Conservation (phyloP, 2,797 vertebrate species). For the Cephalopachus bancanus region DNA sequence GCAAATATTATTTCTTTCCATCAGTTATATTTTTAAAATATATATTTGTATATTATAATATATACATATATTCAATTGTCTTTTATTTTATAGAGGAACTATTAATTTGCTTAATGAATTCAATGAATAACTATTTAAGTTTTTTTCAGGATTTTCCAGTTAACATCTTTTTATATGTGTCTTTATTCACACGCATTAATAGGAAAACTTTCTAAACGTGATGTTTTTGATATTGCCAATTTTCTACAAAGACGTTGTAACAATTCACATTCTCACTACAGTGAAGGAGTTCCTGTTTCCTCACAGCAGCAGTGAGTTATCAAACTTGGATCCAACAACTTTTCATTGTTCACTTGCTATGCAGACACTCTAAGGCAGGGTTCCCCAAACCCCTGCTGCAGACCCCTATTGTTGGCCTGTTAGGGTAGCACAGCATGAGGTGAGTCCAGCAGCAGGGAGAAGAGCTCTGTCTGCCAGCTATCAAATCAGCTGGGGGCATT, state of each 20-base stretch:
- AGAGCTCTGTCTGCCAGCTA: no score
- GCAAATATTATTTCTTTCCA: not conserved
- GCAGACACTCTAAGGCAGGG: not conserved
- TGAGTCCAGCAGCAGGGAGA: no score
- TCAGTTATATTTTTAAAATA: not conserved
- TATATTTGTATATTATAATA: not conserved
- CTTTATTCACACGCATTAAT: not conserved
- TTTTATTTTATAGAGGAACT: slow-evolving; percentile 27
- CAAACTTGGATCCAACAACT: not conserved
- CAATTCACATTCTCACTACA: not conserved
- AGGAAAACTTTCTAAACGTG: not conserved
- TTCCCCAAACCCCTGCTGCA: no score
- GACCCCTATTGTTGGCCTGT: no score
- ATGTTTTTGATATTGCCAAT: not conserved
- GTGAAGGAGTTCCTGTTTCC: not conserved
- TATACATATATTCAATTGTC: not conserved
- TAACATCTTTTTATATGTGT: not conserved
- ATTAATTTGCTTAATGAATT: not conserved
- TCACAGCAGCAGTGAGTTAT: not conserved
- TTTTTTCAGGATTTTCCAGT: not conserved
- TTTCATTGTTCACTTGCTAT: not conserved
- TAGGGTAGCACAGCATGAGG: no score
- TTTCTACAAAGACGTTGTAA: not conserved
- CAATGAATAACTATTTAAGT: not conserved
- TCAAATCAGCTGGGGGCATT: no score